phyloP scores from a whole-genome alignment of 2,888 invertebrate genomes.

The Tipula unca region DNA sequence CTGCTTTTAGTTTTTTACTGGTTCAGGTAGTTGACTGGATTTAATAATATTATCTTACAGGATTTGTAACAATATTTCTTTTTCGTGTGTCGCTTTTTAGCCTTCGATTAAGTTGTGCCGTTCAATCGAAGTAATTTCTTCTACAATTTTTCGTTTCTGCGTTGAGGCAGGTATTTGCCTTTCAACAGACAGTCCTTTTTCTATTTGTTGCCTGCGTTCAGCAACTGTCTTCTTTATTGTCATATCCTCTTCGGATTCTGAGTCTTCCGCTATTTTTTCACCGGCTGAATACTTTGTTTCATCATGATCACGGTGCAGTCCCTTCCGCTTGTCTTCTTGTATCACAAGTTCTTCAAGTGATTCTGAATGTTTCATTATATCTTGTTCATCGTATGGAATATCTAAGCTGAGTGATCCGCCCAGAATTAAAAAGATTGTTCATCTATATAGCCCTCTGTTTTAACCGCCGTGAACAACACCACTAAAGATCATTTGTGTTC shows the following conservation, averaged over 20 bases:
- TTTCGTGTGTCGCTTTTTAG: constrained; percentile 41
- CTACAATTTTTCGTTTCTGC: constrained; percentile 63
- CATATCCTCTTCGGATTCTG: constrained; percentile 52
- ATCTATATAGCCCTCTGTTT: no score
- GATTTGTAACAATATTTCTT: constrained; percentile 42
- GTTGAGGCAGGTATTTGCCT: constrained; percentile 61
- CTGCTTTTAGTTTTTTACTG: constrained; percentile 40
- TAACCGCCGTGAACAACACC: no score
- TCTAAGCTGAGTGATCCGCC: no score
- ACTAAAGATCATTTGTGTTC: no score
- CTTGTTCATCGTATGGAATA: constrained; percentile 51
- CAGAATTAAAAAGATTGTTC: no score
- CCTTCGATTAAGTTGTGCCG: constrained; percentile 51
- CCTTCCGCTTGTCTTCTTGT: constrained; percentile 41
- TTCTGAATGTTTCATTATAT: constrained; percentile 59
- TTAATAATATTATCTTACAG: constrained; percentile 41
- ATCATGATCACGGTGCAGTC: constrained; percentile 47
- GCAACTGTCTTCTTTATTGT: constrained; percentile 61
- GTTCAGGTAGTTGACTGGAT: constrained; percentile 37
- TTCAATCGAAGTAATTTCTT: constrained; percentile 62
- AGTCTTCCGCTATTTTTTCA: constrained; percentile 62
- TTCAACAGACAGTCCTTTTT: constrained; percentile 61
- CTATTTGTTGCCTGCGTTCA: constrained; percentile 68
- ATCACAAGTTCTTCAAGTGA: constrained; percentile 41
- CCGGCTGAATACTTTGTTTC: constrained; percentile 73